Evolutionary conservation across 2,797 vertebrate species (phyloP), one percentile per base, ranked within the genome.

Genomic region (Enteromius mattozi): DNA sequence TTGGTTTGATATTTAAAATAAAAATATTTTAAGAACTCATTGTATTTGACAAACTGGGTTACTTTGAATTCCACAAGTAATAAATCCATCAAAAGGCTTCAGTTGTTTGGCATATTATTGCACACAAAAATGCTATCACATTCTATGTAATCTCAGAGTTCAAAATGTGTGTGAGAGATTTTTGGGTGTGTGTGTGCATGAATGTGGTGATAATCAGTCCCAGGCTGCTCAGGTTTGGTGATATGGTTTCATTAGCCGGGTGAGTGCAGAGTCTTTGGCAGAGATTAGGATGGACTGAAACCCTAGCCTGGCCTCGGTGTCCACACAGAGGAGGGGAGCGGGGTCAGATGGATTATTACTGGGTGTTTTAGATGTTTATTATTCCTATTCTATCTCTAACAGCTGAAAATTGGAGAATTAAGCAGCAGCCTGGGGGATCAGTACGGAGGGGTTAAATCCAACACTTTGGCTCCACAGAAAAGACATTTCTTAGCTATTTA

Each of bases 361-460:
- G 93, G 92, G 91, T 92, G 93, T 93, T 94, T 94, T 93, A 95
- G 93, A 94, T 95, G 95, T 95, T 95, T 96, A 95, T 96, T 96
- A 96, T 95, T 96, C 92, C 94, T 95, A 94, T 95, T 95, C 93
- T 93, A 94, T 94, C 93, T 94, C 91, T 93, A 96, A 95, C 94
- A 96, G 94, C 94, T 95, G 94, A 95, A 96, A 96, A 96, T 95
- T 94, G 93, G 91, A 93, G 92, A 94, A 94, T 95, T 95, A 95
- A 94, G 90, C 87, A 12, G 88, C 87, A 89, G 92, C 90, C 86
- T 85, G 84, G 79, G 87, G 92, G 94, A 93, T 94, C 93, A 92
- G 91, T 92, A 89, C 80, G 66, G 87, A 87, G 92, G 88, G 93
- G 94, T 93, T 93, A 95, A 95, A 94, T 93, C 92, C 91, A 87